phyloP scores from a whole-genome alignment of 1,140 invertebrate species.

The Zeugodacus cucurbitae region DNA sequence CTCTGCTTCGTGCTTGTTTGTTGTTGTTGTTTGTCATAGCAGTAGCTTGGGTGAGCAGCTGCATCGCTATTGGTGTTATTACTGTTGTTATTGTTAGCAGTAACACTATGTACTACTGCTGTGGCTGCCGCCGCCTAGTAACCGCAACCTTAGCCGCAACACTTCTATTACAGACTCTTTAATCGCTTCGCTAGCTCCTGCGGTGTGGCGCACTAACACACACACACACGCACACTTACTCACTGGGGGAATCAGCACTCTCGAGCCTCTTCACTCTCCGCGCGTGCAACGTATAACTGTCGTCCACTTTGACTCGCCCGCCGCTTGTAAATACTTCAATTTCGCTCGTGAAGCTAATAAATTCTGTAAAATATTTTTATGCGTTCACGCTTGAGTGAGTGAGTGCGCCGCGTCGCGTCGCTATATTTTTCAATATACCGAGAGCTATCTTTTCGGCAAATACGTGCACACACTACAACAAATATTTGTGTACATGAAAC shows the following conservation, averaged over 20 bases:
- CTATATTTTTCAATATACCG: neutral
- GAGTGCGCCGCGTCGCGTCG: neutral
- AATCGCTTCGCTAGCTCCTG: conserved; percentile 10
- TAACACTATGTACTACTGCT: neutral
- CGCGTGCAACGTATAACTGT: neutral
- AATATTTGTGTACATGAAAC: too few species aligned
- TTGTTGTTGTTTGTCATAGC: neutral
- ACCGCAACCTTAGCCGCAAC: neutral
- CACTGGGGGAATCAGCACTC: neutral
- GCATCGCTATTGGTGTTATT: neutral
- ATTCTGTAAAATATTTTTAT: conserved; percentile 29
- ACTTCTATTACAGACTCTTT: neutral
- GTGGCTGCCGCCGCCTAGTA: neutral
- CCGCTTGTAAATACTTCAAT: conserved; percentile 30
- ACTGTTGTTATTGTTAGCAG: neutral
- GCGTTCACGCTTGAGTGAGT: neutral
- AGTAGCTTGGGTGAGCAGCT: too few species aligned
- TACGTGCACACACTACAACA: too few species aligned
- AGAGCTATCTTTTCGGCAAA: neutral
- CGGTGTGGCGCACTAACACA: neutral
- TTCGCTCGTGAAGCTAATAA: conserved; percentile 11
- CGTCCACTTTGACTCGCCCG: neutral
- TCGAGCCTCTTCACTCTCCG: neutral
- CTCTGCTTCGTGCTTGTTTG: neutral
- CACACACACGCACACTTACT: neutral